Base-by-base conservation (phyloP, 1,140 invertebrate genomes). In the Hestina assimilis region DNA sequence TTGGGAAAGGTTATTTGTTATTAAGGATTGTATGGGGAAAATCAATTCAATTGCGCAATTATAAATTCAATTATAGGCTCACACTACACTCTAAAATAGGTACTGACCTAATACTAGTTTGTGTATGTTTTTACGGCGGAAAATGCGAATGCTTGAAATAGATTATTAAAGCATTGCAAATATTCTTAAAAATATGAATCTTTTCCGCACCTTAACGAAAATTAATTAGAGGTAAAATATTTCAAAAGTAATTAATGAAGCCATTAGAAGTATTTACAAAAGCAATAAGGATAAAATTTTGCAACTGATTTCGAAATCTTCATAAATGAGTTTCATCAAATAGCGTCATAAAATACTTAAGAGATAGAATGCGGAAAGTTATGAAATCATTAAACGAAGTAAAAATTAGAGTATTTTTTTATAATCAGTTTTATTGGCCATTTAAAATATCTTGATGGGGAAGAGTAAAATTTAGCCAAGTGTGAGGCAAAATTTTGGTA, bases 321-420 rank as follows among this genome's bases (percentile, higher is more conserved):
- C 23, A 7, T 15, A 48, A 6, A 48, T 40, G 24, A 57, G 23
- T 40, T 40, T 31, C 19, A 48, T 21, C 8, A 20, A 48, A 15
- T 41, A 29, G 11, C 31, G 4, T 23, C 29, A 33, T 57, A 40
- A 48, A 14, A 57, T 57, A 48, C 40, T 38, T 55, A 2, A 55
- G 26, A 46, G 21, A 46, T 31, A 29, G 51, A 43, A 52, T 20
- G 14, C 17, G n/a, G 24, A 53, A 53, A 29, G 40, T 23, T 40
- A 40, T 33, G 2, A 26, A 15, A 17, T 40, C 7, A 33, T 31
- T 38, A 38, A 21, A 11, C 46, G 15, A 23, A 38, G 3, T 33
- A 40, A 8, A n/a, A 24, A 24, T 38, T 38, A 40, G 9, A 4
- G 3, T 23, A 33, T 15, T 24, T 11, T 51, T 15, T 4, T 5